phyloP scores from a whole-genome alignment of 2,113 vertebrate genomes.

The Scalopus aquaticus region DNA sequence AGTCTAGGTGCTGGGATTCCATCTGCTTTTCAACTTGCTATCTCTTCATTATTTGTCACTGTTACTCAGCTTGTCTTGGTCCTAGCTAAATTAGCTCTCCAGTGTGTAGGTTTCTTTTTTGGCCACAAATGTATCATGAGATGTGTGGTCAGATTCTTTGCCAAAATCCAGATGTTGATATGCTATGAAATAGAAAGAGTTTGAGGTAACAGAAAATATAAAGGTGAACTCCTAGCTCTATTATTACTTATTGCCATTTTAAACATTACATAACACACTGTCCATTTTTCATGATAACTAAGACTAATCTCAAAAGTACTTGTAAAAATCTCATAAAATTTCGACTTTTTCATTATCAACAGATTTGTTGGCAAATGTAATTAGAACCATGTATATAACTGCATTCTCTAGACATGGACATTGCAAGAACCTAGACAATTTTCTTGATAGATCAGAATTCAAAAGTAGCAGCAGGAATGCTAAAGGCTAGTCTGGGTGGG shows the following conservation, averaged over 20 bases:
- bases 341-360: constrained; percentile 32
- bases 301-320: constrained; percentile 19
- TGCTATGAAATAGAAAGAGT: not conserved
- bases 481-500: constrained; percentile 56
- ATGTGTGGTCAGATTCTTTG: not conserved
- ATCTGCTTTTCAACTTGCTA: not conserved
- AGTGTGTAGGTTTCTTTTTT: not conserved
- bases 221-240: not conserved
- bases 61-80: not conserved
- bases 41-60: not conserved
- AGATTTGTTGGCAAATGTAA: constrained; percentile 5
- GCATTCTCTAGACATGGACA: not conserved
- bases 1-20: not conserved
- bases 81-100: not conserved
- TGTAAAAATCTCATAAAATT: constrained; percentile 12
- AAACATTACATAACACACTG: not conserved
- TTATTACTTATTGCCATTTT: not conserved
- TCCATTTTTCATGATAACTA: not conserved
- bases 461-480: constrained; percentile 58
- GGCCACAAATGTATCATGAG: not conserved
- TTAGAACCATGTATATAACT: not conserved
- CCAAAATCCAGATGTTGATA: not conserved
- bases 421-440: constrained; percentile 29
- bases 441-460: constrained; percentile 59
- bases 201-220: not conserved